phyloP scores from a whole-genome alignment of 2,113 vertebrate genomes.

The Istiophorus platypterus region DNA sequence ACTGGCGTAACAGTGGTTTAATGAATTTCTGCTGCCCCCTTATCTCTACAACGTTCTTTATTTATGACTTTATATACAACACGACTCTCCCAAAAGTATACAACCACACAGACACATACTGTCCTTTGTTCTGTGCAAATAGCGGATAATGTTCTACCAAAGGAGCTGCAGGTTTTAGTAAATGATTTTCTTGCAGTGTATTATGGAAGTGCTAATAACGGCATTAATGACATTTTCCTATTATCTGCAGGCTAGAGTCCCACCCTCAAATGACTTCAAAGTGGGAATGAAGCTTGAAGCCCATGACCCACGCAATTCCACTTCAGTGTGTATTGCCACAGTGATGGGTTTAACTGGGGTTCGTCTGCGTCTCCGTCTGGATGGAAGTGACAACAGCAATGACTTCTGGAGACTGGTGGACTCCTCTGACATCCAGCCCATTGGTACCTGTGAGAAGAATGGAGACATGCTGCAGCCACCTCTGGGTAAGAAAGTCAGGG shows the following conservation, averaged over 20 bases:
- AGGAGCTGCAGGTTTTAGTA: neutral
- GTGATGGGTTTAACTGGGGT: conserved; percentile 92
- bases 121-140: neutral
- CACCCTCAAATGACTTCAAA: conserved; percentile 95
- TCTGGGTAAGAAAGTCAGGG: conserved; percentile 82
- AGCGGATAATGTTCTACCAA: neutral
- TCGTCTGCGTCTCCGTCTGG: conserved; percentile 91
- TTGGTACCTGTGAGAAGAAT: conserved; percentile 95
- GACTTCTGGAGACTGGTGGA: conserved; percentile 98
- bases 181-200: neutral
- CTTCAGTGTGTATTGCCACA: conserved; percentile 94
- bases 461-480: conserved; percentile 98
- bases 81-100: neutral
- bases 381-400: conserved; percentile 96
- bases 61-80: neutral
- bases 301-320: conserved; percentile 92
- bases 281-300: conserved; percentile 98
- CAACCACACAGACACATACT: neutral
- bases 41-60: neutral
- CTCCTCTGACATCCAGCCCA: conserved; percentile 95
- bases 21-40: neutral
- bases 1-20: neutral
- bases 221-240: conserved; percentile 10
- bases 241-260: conserved; percentile 87
- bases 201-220: neutral